Evolutionary conservation across 2,797 vertebrate genomes (phyloP).

Genomic region (Rhabdomys pumilio): DNA sequence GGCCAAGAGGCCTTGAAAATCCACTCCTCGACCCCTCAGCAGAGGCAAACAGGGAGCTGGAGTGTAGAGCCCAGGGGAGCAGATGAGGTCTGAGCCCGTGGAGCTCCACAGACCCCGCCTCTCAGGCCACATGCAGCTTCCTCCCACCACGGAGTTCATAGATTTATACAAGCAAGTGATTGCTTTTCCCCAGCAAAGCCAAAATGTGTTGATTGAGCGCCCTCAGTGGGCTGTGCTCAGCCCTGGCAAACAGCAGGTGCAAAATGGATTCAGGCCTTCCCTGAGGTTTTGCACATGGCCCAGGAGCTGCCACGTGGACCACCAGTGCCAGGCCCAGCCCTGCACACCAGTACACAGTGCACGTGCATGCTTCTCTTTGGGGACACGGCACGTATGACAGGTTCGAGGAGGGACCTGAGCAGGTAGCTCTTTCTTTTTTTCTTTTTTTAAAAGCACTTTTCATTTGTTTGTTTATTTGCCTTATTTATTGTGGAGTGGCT

Average conservation of each 20-base stretch:
- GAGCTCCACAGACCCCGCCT: not conserved
- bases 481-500: not conserved
- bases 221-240: conserved; percentile 32
- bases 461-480: not conserved
- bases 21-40: conserved; percentile 47
- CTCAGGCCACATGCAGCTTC: conserved; percentile 60
- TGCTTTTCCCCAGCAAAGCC: not conserved
- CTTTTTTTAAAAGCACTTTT: not conserved
- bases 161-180: not conserved
- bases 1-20: conserved; percentile 84
- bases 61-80: not conserved
- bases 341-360: not conserved
- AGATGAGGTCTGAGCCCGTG: not conserved
- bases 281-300: too few relatives aligned
- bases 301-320: not conserved
- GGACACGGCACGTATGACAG: not conserved
- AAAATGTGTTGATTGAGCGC: conserved; percentile 3
- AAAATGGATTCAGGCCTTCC: not conserved
- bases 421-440: not conserved
- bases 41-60: conserved; percentile 57
- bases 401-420: not conserved
- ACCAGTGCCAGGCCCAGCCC: rapidly evolving
- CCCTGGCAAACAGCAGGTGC: not conserved
- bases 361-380: not conserved
- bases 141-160: not conserved